These are phyloP conservation scores for Crocallis elinguaria DNA, from an alignment of 2,888 invertebrate genomes.

Conservation along the genomic window DNA sequence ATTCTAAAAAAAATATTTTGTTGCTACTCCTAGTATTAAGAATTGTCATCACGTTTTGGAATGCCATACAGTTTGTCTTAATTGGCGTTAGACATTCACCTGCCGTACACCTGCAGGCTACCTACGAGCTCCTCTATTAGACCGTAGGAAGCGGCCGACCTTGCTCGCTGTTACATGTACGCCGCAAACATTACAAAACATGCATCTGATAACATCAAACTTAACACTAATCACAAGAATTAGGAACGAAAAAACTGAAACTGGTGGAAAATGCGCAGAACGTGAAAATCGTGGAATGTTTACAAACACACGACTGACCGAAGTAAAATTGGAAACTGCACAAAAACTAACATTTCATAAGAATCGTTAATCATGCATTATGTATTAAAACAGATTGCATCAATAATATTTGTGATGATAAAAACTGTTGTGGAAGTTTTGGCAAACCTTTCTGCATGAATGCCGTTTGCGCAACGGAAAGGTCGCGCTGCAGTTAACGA, in stretches of 20 bases:
- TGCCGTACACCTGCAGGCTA: conserved; percentile 50
- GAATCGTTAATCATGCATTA: conserved; percentile 39
- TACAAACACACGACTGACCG: conserved; percentile 9
- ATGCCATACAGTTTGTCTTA: conserved; percentile 8
- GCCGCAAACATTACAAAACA: conserved; percentile 4
- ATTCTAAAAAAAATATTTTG: neutral
- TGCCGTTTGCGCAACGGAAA: conserved; percentile 65
- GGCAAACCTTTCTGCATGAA: conserved; percentile 69
- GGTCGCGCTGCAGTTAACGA: conserved; percentile 63
- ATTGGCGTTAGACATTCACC: conserved; percentile 51
- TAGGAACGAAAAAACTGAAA: neutral
- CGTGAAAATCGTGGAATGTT: conserved; percentile 1
- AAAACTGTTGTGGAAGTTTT: conserved; percentile 50
- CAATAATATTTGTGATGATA: conserved; percentile 26
- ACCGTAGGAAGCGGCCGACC: conserved; percentile 72
- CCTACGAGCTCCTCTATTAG: conserved; percentile 41
- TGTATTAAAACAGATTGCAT: conserved; percentile 39
- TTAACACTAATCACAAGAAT: neutral
- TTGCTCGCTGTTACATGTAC: conserved; percentile 46
- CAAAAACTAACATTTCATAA: conserved; percentile 24
- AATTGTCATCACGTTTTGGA: neutral
- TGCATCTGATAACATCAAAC: neutral
- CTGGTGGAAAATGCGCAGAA: conserved; percentile 1
- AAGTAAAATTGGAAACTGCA: conserved; percentile 12
- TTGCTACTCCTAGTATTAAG: neutral